Percentiles rank a stretch among this genome's conserved stretches.
Conservation (phyloP, 2,113 vertebrate species). For the Psettodes erumei region DNA sequence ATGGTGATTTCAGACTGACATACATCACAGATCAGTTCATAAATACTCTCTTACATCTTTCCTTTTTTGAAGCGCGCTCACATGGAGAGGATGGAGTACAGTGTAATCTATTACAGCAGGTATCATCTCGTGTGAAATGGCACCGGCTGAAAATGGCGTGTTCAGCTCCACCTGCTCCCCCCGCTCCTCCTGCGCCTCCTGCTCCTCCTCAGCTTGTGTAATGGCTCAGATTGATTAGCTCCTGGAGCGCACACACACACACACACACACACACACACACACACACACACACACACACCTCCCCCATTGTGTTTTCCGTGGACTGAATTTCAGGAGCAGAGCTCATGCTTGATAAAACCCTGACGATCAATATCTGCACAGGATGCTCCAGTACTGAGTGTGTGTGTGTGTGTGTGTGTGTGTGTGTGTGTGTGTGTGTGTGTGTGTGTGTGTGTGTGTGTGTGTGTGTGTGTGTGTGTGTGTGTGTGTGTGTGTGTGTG, state of each 20-base stretch:
- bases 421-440: background rate
- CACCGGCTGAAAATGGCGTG: too few relatives aligned
- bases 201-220: constrained; percentile 13
- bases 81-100: too few relatives aligned
- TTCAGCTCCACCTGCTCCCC: too few relatives aligned
- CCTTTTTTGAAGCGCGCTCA: too few relatives aligned
- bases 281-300: background rate
- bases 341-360: constrained; percentile 16
- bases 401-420: constrained; percentile 6
- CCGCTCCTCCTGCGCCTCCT: too few relatives aligned
- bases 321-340: background rate
- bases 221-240: constrained; percentile 14
- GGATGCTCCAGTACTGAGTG: constrained; percentile 38
- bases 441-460: background rate
- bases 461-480: constrained; percentile 10
- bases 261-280: background rate
- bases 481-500: background rate
- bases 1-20: too few relatives aligned
- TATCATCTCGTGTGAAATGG: too few relatives aligned
- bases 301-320: constrained; percentile 18
- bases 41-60: too few relatives aligned
- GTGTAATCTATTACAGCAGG: too few relatives aligned
- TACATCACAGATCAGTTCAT: too few relatives aligned
- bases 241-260: background rate
- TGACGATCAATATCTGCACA: constrained; percentile 51